phyloP scores from a whole-genome alignment of 2,888 invertebrate genomes.

The Alentia gelatinosa region DNA sequence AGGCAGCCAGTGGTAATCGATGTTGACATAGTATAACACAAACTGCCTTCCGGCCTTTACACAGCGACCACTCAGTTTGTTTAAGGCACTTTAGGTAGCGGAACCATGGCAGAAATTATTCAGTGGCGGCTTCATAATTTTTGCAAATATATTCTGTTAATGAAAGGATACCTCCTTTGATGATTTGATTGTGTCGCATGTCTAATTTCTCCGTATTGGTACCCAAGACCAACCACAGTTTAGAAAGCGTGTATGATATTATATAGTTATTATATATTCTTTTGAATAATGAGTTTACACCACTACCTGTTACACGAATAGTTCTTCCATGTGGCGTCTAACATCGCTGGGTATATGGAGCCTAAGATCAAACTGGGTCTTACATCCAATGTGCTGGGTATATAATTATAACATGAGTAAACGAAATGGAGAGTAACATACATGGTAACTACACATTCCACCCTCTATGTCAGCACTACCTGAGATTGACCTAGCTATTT shows the following conservation, averaged over 20 bases:
- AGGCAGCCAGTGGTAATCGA: background rate
- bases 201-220: too few species aligned
- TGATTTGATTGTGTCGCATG: too few species aligned
- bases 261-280: too few species aligned
- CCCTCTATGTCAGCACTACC: background rate
- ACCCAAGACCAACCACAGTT: too few species aligned
- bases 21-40: conserved; percentile 5
- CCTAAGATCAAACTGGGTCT: too few species aligned
- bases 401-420: background rate
- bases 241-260: too few species aligned
- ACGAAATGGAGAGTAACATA: background rate
- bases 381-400: too few species aligned
- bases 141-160: background rate
- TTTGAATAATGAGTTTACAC: too few species aligned
- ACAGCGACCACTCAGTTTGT: background rate
- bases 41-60: background rate
- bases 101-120: background rate
- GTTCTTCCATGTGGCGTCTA: too few species aligned
- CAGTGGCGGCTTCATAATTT: background rate
- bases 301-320: too few species aligned
- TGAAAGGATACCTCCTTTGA: background rate
- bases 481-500: too few species aligned
- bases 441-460: background rate
- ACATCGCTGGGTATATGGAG: too few species aligned
- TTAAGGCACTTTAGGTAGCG: background rate